Evolutionary conservation across 1,140 invertebrate species (phyloP).

Genomic region (Nephotettix cincticeps): DNA sequence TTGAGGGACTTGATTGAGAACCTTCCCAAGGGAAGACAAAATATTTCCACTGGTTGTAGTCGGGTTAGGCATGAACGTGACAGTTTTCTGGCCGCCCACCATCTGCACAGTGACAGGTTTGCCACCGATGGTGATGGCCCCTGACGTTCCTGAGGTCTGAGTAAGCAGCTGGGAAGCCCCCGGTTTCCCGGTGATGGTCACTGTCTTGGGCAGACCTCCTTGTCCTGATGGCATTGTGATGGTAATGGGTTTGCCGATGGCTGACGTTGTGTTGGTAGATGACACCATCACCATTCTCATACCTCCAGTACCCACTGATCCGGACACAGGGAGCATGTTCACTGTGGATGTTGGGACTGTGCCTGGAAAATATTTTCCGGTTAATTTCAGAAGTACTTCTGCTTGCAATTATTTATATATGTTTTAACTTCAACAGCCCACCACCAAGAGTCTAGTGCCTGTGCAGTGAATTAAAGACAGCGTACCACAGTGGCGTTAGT

Average conservation of each 20-base stretch:
- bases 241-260: conserved; percentile 63
- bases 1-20: conserved; percentile 13
- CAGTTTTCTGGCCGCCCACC: conserved; percentile 37
- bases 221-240: conserved; percentile 61
- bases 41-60: neutral
- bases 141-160: conserved; percentile 29
- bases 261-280: conserved; percentile 31
- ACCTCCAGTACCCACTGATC: conserved; percentile 48
- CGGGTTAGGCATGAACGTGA: conserved; percentile 33
- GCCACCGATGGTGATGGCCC: conserved; percentile 37
- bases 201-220: conserved; percentile 40
- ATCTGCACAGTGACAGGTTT: conserved; percentile 41
- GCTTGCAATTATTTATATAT: no score
- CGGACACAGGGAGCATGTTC: neutral
- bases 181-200: conserved; percentile 41
- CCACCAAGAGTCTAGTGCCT: no score
- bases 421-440: no score
- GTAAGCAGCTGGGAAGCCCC: conserved; percentile 34
- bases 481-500: no score
- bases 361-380: conserved; percentile 20
- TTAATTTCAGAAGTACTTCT: no score
- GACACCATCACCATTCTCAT: conserved; percentile 43
- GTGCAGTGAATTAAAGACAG: no score
- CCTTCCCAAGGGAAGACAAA: conserved; percentile 32
- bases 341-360: conserved; percentile 33